Evolutionary conservation across 1,140 invertebrate species (phyloP).

Genomic region (Drosophila triauraria): DNA sequence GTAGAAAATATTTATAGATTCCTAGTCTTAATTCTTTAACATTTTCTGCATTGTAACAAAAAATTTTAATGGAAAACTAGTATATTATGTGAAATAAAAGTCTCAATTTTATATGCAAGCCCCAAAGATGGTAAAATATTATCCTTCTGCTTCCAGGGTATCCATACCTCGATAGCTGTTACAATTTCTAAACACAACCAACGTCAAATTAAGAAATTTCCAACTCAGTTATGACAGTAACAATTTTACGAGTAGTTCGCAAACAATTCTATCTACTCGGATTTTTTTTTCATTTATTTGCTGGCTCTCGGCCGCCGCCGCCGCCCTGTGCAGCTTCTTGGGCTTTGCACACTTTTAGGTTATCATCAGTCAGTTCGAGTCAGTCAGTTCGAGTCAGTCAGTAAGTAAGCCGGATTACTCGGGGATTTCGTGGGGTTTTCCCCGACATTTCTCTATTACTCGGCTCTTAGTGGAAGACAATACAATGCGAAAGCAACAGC

Average conservation of each 20-base stretch:
- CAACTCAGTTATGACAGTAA: conserved; percentile 36
- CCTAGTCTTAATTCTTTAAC: not conserved
- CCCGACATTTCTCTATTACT: conserved; percentile 56
- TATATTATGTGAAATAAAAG: not conserved
- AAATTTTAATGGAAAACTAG: not conserved
- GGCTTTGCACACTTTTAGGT: conserved; percentile 81
- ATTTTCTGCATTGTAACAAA: too few species aligned
- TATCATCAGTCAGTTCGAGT: conserved; percentile 61
- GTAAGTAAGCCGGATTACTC: conserved; percentile 74
- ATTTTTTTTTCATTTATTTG: conserved; percentile 21
- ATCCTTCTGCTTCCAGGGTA: not conserved
- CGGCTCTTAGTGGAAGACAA: conserved; percentile 34
- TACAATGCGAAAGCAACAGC: conserved; percentile 39
- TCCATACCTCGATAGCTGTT: not conserved
- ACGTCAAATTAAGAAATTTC: conserved; percentile 60
- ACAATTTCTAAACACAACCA: not conserved
- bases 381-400: conserved; percentile 23
- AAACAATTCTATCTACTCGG: conserved; percentile 57
- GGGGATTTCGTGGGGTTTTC: conserved; percentile 72
- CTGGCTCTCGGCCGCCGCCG: not conserved
- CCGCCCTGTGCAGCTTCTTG: conserved; percentile 32
- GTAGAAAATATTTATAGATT: too few species aligned
- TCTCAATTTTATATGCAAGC: not conserved
- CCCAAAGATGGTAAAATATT: not conserved
- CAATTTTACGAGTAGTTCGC: conserved; percentile 63